phyloP scores from a whole-genome alignment of 2,797 vertebrate genomes.

The Sternotherus odoratus region DNA sequence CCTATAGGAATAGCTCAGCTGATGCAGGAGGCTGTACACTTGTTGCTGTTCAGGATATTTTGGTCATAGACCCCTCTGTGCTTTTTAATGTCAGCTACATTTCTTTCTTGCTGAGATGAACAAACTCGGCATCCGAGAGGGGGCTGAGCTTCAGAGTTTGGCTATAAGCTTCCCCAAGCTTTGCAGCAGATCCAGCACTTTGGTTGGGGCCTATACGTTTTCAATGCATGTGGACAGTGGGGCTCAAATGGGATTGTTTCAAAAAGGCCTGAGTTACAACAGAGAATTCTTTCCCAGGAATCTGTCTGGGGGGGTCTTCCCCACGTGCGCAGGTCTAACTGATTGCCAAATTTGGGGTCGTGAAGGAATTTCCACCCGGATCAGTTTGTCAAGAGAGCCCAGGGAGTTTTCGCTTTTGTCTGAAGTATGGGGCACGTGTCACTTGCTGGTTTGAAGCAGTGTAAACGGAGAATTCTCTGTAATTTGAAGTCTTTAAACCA shows the following conservation, averaged over 20 bases:
- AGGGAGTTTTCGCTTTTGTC: too few species aligned
- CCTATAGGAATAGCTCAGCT: not conserved
- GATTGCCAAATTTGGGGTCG: too few species aligned
- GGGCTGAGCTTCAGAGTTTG: not conserved
- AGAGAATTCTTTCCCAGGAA: too few species aligned
- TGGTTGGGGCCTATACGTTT: not conserved
- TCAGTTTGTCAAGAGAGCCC: too few species aligned
- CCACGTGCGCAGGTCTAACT: too few species aligned
- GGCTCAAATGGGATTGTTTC: not conserved
- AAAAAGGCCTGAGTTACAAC: not conserved
- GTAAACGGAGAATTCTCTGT: too few species aligned
- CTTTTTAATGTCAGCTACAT: not conserved
- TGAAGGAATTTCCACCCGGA: too few species aligned
- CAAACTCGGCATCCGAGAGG: not conserved
- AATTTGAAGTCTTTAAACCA: too few species aligned
- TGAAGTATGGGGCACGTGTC: too few species aligned
- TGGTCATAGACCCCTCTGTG: too few species aligned
- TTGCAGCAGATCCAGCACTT: not conserved
- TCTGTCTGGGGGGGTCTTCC: too few species aligned
- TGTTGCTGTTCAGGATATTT: fast-evolving
- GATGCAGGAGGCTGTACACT: not conserved
- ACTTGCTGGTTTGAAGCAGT: too few species aligned
- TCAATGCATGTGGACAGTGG: not conserved
- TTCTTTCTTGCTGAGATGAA: not conserved
- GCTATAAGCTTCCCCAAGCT: fast-evolving